Base-by-base conservation (phyloP, 2,888 invertebrate species). In the Leucozona laternaria region DNA sequence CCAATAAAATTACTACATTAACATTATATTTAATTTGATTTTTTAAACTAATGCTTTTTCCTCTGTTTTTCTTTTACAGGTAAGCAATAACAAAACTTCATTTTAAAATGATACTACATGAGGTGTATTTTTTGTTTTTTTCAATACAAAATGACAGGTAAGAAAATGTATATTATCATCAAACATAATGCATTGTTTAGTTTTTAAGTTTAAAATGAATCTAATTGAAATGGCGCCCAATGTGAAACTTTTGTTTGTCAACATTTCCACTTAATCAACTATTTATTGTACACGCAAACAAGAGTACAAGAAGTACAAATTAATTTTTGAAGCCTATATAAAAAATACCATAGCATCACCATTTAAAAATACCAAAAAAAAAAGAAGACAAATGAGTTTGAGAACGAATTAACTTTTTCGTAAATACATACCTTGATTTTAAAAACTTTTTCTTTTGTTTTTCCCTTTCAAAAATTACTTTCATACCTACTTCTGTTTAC, bases 381-480 rank as follows among this genome's bases (percentile, higher is more conserved):
- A 17, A 4, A n/a, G 10, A 55, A 4, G 7, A 7, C 6, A 28
- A 55, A 8, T 28, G 4, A n/a, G 28, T 55, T n/a, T 11, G 11
- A 31, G 31, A n/a, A 28, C 8, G n/a, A 55, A 57, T 57, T 31
- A 31, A 57, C 10, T 31, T 31, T 31, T 57, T n/a, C 10, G 11
- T 48, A 66, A 43, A 66, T 66, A 31, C 43, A 66, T 66, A 31
- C 43, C n/a, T 13, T 31, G 2, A 31, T 31, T 17, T 66, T 0
- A 20, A 66, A 25, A 31, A 48, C 6, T 60, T 34, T 60, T 37
- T 43, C 13, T 8, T 17, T n/a, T n/a, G 22, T 37, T 68, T 68
- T 40, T 60, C n/a, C 37, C 5, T 37, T 25, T 22, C 0, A 10
- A 53, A 15, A 50, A 37, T 53, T 34, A n/a, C 11, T 37, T 37